Conservation (phyloP, 35 echinoderm and acorn worm genomes). For the Antedon bifida region DNA sequence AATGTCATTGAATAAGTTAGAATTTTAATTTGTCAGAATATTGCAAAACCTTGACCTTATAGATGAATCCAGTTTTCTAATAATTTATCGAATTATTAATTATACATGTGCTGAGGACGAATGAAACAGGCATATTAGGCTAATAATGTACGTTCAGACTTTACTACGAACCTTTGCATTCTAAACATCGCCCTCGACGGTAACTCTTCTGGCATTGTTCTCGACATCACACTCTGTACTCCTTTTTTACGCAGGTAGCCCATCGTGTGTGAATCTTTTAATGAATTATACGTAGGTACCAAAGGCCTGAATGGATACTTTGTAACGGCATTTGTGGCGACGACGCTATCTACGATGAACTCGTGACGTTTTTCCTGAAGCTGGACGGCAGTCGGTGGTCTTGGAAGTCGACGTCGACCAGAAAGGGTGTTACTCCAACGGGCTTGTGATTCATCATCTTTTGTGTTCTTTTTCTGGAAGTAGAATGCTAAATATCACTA, state of each 20-base stretch:
- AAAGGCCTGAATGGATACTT: background rate
- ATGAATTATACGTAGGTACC: background rate
- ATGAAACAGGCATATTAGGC: no score
- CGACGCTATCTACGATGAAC: background rate
- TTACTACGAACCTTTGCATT: background rate
- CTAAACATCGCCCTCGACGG: background rate
- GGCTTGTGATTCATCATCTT: background rate
- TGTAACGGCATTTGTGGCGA: background rate
- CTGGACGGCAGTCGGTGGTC: background rate
- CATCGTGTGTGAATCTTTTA: background rate
- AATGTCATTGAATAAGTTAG: no score
- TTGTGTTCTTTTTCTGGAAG: background rate
- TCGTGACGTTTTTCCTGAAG: background rate
- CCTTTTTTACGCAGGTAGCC: background rate
- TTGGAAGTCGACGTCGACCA: background rate
- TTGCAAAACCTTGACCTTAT: no score
- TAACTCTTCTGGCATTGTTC: background rate
- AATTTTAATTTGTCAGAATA: no score
- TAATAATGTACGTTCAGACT: no score
- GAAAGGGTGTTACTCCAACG: background rate
- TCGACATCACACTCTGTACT: background rate
- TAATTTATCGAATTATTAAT: no score
- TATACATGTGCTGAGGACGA: no score
- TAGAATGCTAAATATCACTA: no score
- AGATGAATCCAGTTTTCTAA: no score